Conservation (phyloP, 92 coral and sea anemone species). For the Pocillopora meandrina region DNA sequence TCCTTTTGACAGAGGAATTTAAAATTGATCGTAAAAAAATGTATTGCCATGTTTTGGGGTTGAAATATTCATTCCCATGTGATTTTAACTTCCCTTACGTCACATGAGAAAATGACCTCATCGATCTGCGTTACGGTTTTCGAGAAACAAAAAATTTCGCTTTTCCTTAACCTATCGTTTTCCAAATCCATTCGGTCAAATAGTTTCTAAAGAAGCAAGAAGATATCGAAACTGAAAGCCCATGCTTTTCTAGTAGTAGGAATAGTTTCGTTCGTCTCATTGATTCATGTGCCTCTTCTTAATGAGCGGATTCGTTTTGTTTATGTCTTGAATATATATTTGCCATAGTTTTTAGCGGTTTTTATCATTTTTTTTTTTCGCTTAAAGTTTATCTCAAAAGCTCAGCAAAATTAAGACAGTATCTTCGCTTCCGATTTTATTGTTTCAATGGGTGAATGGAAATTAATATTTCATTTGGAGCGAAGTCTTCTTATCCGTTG, state of each 20-base stretch:
- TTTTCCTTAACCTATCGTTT: not conserved
- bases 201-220: not conserved
- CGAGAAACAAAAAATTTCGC: slow-evolving; percentile 15
- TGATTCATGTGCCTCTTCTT: not conserved
- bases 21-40: not conserved
- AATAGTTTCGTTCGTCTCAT: not conserved
- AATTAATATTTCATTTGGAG: slow-evolving; percentile 53
- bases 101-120: slow-evolving; percentile 46
- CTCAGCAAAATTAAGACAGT: slow-evolving; percentile 21
- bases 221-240: slow-evolving; percentile 4
- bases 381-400: slow-evolving; percentile 2
- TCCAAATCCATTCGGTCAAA: not conserved
- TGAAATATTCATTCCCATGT: slow-evolving; percentile 35
- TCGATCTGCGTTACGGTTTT: not conserved
- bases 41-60: slow-evolving; percentile 3
- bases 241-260: not conserved
- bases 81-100: slow-evolving; percentile 48
- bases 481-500: not conserved
- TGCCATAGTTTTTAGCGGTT: not conserved
- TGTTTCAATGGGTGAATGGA: slow-evolving; percentile 47
- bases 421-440: slow-evolving; percentile 19
- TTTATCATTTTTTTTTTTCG: not conserved
- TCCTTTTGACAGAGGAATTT: not conserved
- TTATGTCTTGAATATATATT: not conserved
- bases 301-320: not conserved